Evolutionary conservation across 2,888 invertebrate genomes (phyloP).

Genomic region (Oligia latruncula): DNA sequence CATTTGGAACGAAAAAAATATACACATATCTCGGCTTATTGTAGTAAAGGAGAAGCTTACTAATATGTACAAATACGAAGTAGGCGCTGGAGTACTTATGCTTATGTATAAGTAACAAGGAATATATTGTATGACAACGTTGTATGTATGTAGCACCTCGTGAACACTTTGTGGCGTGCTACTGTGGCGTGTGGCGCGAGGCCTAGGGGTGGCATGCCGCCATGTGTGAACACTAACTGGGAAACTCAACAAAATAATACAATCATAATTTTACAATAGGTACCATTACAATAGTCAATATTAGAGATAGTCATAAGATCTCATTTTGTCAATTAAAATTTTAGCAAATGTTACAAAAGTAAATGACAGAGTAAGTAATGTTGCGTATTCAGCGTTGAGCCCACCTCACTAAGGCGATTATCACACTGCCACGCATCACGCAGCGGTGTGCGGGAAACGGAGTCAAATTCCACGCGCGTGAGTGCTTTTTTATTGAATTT

Average conservation of each 20-base stretch:
- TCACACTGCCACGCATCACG: too few relatives aligned
- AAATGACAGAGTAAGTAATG: constrained; percentile 12
- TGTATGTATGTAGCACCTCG: constrained; percentile 72
- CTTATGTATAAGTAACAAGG: constrained; percentile 55
- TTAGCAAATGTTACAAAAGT: constrained; percentile 13
- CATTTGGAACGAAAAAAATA: constrained; percentile 59
- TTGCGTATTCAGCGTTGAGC: neutral
- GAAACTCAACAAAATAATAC: constrained; percentile 30
- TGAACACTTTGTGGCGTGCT: constrained; percentile 70
- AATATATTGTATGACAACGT: constrained; percentile 56
- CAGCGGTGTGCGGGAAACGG: too few relatives aligned
- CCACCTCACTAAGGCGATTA: neutral
- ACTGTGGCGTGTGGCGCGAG: neutral
- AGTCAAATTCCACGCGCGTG: too few relatives aligned
- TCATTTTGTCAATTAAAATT: constrained; percentile 25
- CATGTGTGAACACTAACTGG: constrained; percentile 39
- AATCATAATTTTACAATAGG: constrained; percentile 18
- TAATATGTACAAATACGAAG: constrained; percentile 53
- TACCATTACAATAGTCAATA: constrained; percentile 27
- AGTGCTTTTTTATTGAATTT: too few relatives aligned
- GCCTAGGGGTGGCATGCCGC: neutral
- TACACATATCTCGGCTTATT: constrained; percentile 28
- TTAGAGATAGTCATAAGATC: constrained; percentile 25
- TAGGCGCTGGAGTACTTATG: constrained; percentile 57
- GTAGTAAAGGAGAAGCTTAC: constrained; percentile 41